Conservation (phyloP, 1,140 invertebrate genomes). For the Drosophila eugracilis region DNA sequence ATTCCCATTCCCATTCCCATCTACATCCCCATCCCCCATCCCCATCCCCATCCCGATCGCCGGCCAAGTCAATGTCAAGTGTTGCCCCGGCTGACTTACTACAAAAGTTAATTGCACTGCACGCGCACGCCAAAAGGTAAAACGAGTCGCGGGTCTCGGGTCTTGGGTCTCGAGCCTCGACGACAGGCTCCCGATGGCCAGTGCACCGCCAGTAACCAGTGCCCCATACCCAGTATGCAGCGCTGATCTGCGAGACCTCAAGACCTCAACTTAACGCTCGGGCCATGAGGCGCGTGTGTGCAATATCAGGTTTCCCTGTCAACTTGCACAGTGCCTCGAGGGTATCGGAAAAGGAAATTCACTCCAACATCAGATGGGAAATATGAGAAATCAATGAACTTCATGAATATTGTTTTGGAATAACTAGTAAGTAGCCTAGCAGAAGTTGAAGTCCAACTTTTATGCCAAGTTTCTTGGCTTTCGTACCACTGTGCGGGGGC, state of each 20-base stretch:
- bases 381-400: too few relatives aligned
- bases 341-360: not conserved
- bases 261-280: slow-evolving; percentile 22
- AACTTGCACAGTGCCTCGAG: slow-evolving; percentile 49
- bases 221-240: slow-evolving; percentile 5
- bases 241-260: slow-evolving; percentile 6
- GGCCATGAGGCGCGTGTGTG: slow-evolving; percentile 63
- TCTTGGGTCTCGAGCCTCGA: slow-evolving; percentile 18
- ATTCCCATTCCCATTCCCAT: too few relatives aligned
- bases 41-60: slow-evolving; percentile 7
- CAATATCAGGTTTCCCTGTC: slow-evolving; percentile 82
- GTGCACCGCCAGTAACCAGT: slow-evolving; percentile 6
- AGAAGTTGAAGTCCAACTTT: too few relatives aligned
- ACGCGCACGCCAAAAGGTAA: slow-evolving; percentile 74
- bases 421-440: too few relatives aligned
- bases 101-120: slow-evolving; percentile 82
- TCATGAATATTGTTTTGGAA: too few relatives aligned
- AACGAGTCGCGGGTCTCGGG: slow-evolving; percentile 14
- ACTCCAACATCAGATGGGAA: too few relatives aligned
- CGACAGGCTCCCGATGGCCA: slow-evolving; percentile 26
- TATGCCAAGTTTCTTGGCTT: too few relatives aligned
- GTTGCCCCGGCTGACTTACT: slow-evolving; percentile 74
- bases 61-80: slow-evolving; percentile 77
- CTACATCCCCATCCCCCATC: slow-evolving; percentile 3
- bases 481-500: slow-evolving; percentile 36